Evolutionary conservation across 2,113 vertebrate genomes (phyloP).

Genomic region (Boleophthalmus pectinirostris): DNA sequence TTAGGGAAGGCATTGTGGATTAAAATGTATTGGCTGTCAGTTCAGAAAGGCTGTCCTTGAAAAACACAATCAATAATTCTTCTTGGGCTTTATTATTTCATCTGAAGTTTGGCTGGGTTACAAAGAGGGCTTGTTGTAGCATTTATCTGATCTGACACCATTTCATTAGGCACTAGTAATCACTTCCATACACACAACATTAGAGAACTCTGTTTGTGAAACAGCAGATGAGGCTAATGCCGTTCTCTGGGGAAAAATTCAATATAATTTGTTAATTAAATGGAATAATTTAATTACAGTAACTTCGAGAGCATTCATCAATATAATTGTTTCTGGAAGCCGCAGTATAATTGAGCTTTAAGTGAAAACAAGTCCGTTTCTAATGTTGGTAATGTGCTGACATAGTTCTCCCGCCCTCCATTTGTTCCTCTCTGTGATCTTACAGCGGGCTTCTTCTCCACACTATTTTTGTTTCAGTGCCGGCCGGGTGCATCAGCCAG

Average conservation of each 20-base stretch:
- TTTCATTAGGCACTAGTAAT: conserved; percentile 74
- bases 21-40: conserved; percentile 56
- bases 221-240: conserved; percentile 78
- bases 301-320: conserved; percentile 81
- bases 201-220: conserved; percentile 78
- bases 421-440: conserved; percentile 83
- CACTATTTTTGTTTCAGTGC: conserved; percentile 82
- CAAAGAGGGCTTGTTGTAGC: conserved; percentile 56
- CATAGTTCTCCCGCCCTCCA: conserved; percentile 66
- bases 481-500: conserved; percentile 83
- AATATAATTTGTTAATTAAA: conserved; percentile 84
- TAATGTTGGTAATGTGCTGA: conserved; percentile 77
- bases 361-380: conserved; percentile 81
- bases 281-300: conserved; percentile 85
- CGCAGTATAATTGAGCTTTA: conserved; percentile 79
- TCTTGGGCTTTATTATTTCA: conserved; percentile 63
- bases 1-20: conserved; percentile 49
- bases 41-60: conserved; percentile 62
- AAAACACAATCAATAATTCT: conserved; percentile 63
- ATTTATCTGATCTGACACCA: conserved; percentile 71
- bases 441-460: conserved; percentile 81
- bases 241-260: conserved; percentile 79
- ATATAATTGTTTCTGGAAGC: conserved; percentile 80
- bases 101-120: conserved; percentile 63
- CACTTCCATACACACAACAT: conserved; percentile 73